These are phyloP conservation scores for Trachelus tabidus DNA, from an alignment of 2,888 invertebrate species.

Conservation along the genomic window DNA sequence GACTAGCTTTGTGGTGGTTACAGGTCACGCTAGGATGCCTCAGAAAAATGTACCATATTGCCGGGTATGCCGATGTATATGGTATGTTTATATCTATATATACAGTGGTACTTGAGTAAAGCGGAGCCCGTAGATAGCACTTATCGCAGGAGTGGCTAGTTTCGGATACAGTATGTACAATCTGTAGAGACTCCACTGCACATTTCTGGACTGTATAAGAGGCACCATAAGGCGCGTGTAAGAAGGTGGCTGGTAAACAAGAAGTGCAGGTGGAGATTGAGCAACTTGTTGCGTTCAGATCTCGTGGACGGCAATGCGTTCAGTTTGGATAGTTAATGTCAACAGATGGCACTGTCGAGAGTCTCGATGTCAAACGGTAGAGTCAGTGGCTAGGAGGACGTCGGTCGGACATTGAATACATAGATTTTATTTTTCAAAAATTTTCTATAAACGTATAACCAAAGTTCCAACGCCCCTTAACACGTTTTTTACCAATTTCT, in stretches of 20 bases:
- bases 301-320: conserved; percentile 35
- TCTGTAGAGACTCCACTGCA: background rate
- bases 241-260: conserved; percentile 44
- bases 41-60: conserved; percentile 31
- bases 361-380: conserved; percentile 43
- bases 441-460: background rate
- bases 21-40: conserved; percentile 35
- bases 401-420: background rate
- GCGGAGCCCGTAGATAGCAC: background rate
- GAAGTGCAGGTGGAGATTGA: conserved; percentile 55
- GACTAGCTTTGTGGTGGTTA: conserved; percentile 28
- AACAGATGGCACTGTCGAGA: conserved; percentile 37
- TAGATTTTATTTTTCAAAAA: background rate
- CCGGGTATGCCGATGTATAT: background rate
- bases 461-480: background rate
- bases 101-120: background rate
- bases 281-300: conserved; percentile 52
- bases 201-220: background rate
- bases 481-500: background rate
- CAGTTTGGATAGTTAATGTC: conserved; percentile 34
- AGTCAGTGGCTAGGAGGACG: conserved; percentile 9
- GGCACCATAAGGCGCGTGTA: background rate
- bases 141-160: background rate
- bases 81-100: background rate
- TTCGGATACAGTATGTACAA: background rate